A percentile compares a stretch with the other conserved stretches of the same genome.
Evolutionary conservation across 1,140 invertebrate species (phyloP).

Genomic region (Leptopilina boulardi): DNA sequence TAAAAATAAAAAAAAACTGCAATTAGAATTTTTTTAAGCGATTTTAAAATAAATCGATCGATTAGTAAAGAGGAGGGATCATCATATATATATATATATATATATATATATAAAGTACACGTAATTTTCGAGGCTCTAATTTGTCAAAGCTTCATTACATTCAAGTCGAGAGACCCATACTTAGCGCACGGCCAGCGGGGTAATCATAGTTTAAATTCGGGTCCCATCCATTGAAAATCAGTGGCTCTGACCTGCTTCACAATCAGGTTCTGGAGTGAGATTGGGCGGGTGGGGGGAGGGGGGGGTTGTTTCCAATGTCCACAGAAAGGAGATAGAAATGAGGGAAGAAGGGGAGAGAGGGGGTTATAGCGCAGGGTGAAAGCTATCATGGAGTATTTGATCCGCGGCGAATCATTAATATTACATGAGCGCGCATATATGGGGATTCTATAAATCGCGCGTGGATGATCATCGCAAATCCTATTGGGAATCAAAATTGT

Average conservation of each 20-base stretch:
- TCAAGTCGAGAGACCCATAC: slow-evolving; percentile 72
- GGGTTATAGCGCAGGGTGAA: slow-evolving; percentile 52
- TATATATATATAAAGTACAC: slow-evolving; percentile 62
- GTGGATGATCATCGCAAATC: slow-evolving; percentile 69
- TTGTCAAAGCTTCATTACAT: slow-evolving; percentile 76
- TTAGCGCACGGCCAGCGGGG: slow-evolving; percentile 69
- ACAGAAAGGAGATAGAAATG: slow-evolving; percentile 42
- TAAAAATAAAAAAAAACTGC: not conserved
- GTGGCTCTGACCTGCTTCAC: slow-evolving; percentile 71
- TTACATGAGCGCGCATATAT: slow-evolving; percentile 71
- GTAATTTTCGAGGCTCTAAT: slow-evolving; percentile 75
- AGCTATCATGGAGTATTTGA: slow-evolving; percentile 74
- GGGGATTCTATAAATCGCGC: slow-evolving; percentile 61
- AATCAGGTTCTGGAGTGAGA: slow-evolving; percentile 71
- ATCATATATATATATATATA: slow-evolving; percentile 43
- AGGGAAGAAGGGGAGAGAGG: too few relatives aligned
- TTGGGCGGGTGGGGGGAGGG: slow-evolving; percentile 52
- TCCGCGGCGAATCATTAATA: slow-evolving; percentile 74
- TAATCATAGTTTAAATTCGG: slow-evolving; percentile 78
- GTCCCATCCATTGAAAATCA: slow-evolving; percentile 76
- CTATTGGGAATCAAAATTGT: slow-evolving; percentile 69
- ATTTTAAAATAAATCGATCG: slow-evolving; percentile 59
- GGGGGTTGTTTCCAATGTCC: slow-evolving; percentile 48
- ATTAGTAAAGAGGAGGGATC: slow-evolving; percentile 49
- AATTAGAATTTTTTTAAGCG: not conserved